Percentiles rank a stretch among this genome's conserved stretches.
Conservation (phyloP, 92 coral and sea anemone species). For the Montipora capitata region DNA sequence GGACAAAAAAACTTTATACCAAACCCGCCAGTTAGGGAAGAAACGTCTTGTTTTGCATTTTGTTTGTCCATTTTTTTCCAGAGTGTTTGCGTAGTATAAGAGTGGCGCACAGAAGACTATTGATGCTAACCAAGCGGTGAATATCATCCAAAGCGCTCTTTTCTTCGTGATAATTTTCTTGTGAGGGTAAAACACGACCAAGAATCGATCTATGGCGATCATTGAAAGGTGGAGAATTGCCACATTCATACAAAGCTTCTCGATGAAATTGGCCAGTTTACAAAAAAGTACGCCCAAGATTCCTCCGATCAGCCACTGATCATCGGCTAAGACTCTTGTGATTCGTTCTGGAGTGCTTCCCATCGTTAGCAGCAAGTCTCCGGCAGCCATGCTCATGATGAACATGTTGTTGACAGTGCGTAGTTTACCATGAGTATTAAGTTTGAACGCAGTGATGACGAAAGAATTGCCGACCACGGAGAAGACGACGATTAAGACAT, state of each 20-base stretch:
- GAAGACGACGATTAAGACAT: constrained; percentile 30
- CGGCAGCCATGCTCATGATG: constrained; percentile 78
- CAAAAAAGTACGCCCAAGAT: constrained; percentile 60
- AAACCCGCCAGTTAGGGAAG: constrained; percentile 61
- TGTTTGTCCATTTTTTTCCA: constrained; percentile 30
- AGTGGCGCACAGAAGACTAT: constrained; percentile 83
- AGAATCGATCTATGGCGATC: constrained; percentile 67
- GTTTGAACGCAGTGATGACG: constrained; percentile 66
- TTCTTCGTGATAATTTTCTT: constrained; percentile 40
- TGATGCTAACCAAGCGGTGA: constrained; percentile 78
- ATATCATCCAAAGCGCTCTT: constrained; percentile 41
- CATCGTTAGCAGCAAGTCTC: constrained; percentile 69
- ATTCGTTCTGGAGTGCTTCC: constrained; percentile 77
- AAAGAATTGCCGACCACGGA: constrained; percentile 67
- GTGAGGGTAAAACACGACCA: constrained; percentile 60
- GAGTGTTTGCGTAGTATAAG: constrained; percentile 74
- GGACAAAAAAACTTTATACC: constrained; percentile 79
- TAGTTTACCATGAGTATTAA: constrained; percentile 57
- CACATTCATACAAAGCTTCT: constrained; percentile 76
- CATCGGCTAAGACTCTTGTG: constrained; percentile 58
- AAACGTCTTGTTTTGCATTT: constrained; percentile 69
- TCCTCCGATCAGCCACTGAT: constrained; percentile 72
- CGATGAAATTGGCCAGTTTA: constrained; percentile 71
- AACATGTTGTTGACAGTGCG: constrained; percentile 73
- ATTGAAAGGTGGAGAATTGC: constrained; percentile 72